These are phyloP conservation scores for Coelinius sp. DNA, from an alignment of 2,888 invertebrate genomes.

Conservation along the genomic window DNA sequence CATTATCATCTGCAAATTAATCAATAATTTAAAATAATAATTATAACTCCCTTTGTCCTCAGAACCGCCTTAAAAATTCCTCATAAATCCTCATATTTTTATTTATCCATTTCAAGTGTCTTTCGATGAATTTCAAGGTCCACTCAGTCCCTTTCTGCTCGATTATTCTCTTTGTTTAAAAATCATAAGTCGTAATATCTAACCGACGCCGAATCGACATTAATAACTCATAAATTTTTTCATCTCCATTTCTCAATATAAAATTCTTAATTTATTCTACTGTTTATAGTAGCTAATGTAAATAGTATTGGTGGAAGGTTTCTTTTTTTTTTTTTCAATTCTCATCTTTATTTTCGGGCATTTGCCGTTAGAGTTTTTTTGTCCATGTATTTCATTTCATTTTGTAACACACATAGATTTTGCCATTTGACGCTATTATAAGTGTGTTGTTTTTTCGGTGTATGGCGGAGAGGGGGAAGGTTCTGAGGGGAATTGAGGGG, in stretches of 20 bases:
- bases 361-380: conserved; percentile 12
- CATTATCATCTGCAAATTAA: too few species aligned
- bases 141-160: not conserved
- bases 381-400: not conserved
- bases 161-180: not conserved
- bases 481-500: not conserved
- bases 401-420: not conserved
- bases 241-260: not conserved
- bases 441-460: conserved; percentile 24
- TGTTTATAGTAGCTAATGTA: not conserved
- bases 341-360: not conserved
- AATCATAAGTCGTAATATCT: not conserved
- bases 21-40: too few species aligned
- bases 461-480: not conserved
- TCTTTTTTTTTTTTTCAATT: not conserved
- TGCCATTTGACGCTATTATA: conserved; percentile 41
- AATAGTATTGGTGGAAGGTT: not conserved
- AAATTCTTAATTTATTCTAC: conserved; percentile 17
- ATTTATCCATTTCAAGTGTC: not conserved
- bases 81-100: not conserved
- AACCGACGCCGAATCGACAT: not conserved
- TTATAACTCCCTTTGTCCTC: too few species aligned
- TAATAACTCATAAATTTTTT: not conserved
- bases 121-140: not conserved
- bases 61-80: not conserved